Evolutionary conservation across 2,888 invertebrate genomes (phyloP), one percentile per base, ranked within the genome.

Genomic region (Cremastobaeus sp.): DNA sequence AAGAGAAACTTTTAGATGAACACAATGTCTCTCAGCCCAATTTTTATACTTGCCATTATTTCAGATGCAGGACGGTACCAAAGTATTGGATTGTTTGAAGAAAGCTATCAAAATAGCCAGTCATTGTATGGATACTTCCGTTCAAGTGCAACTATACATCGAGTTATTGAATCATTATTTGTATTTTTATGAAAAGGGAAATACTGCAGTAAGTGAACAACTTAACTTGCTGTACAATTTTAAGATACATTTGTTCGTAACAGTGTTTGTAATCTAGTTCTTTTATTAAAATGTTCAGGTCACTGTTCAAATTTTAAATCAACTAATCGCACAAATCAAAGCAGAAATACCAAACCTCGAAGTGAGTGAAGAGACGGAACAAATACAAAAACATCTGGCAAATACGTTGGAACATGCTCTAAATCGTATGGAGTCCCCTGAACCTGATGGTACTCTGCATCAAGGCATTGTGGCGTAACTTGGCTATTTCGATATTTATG

Each of bases 91-190:
- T 85, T 99, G 98, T 86, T 89, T 99, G 78, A 97, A 97, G 89
- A 98, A 98, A 88, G 96, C 96, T 6, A 93, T 96, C 2, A 92
- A 97, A 60, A 98, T 99, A 65, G 97, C 98, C 0, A 96, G 95
- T 78, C 98, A 99, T 84, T 99, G 99, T 84, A 96, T 99, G 95
- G 99, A 99, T 89, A 93, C 93, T 12, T 94, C 95, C 1, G 97
- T 98, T 3, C 98, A 99, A 89, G 96, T 97, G 15, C 98, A 99
- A 86, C 90, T 99, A 34, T 94, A 97, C 85, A 96, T 97, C 2
- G 99, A 99, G 86, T 91, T 99, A 74, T 89, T 99, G 54, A 97
- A 98, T 85, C 93, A 97, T 77, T 97, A 98, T 88, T 92, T 98
- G 52, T 95, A 96, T 87, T 96, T 98, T 88, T 93, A 95, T 81